Evolutionary conservation across 23 tunicate species (phyloP).

Genomic region (Ciona savignyi): DNA sequence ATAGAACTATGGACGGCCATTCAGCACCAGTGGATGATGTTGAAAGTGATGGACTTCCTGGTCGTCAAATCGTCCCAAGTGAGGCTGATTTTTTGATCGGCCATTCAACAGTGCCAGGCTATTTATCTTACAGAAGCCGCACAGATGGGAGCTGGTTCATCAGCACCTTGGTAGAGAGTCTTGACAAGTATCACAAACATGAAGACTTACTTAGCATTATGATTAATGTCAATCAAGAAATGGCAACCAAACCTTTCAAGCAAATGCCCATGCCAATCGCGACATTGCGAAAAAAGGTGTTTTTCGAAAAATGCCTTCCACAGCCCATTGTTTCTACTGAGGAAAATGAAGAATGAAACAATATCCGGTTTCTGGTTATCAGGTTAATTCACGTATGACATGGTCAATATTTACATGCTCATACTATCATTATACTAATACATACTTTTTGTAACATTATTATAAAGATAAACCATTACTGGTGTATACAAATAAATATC

Average conservation of each 20-base stretch:
- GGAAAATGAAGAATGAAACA: no score
- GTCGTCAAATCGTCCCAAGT: not conserved
- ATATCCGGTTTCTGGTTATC: no score
- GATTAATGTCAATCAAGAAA: conserved; percentile 48
- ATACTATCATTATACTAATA: no score
- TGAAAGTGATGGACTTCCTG: conserved; percentile 17
- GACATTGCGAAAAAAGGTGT: conserved; percentile 54
- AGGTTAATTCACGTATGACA: no score
- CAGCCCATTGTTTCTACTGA: no score
- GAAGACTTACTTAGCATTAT: conserved; percentile 48
- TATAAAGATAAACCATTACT: no score
- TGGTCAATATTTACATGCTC: no score
- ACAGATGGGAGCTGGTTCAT: conserved; percentile 36
- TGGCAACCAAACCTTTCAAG: conserved; percentile 17
- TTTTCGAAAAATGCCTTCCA: conserved; percentile 14
- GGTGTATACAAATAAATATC: no score
- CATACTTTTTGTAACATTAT: no score
- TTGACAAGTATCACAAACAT: conserved; percentile 20
- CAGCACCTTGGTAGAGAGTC: conserved; percentile 3
- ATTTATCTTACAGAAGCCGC: conserved; percentile 33
- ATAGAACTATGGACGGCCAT: conserved; percentile 28
- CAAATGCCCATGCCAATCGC: conserved; percentile 80
- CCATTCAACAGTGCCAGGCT: conserved; percentile 73
- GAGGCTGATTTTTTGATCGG: conserved; percentile 53
- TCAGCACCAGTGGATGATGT: conserved; percentile 35